These are phyloP conservation scores for Helicoverpa armigera DNA, from an alignment of 1,140 invertebrate genomes.

Conservation along the genomic window DNA sequence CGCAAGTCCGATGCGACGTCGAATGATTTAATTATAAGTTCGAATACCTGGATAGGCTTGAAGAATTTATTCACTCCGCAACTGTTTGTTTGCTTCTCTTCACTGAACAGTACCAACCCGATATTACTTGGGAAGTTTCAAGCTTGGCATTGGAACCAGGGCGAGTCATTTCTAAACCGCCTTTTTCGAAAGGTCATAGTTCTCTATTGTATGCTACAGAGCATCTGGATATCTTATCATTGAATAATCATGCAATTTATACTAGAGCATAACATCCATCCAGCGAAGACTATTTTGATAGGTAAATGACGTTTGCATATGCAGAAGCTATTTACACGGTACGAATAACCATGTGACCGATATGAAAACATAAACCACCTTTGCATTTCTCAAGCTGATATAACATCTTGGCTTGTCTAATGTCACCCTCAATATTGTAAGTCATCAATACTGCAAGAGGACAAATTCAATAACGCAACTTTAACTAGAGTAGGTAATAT, in stretches of 20 bases:
- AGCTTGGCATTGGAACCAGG: background rate
- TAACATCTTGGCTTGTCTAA: background rate
- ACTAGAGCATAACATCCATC: background rate
- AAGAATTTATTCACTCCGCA: conserved; percentile 18
- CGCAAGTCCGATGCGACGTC: background rate
- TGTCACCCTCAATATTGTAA: background rate
- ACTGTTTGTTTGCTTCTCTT: conserved; percentile 31
- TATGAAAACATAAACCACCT: conserved; percentile 11
- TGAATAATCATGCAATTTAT: too few species aligned
- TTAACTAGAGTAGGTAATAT: background rate
- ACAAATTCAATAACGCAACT: background rate
- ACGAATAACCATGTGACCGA: background rate
- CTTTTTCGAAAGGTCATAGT: too few species aligned
- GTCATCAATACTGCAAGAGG: background rate
- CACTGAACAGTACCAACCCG: conserved; percentile 1
- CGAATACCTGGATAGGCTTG: conserved; percentile 5
- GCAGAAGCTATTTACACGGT: background rate
- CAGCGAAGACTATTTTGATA: background rate
- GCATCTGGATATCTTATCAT: background rate
- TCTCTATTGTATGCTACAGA: background rate
- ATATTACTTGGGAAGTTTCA: background rate
- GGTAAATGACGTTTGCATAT: conserved; percentile 4
- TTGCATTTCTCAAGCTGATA: background rate
- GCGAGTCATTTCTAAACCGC: background rate
- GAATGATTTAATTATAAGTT: conserved; percentile 29